Evolutionary conservation across 2,113 vertebrate genomes (phyloP), one percentile per base, ranked within the genome.

Genomic region (Myodes glareolus): DNA sequence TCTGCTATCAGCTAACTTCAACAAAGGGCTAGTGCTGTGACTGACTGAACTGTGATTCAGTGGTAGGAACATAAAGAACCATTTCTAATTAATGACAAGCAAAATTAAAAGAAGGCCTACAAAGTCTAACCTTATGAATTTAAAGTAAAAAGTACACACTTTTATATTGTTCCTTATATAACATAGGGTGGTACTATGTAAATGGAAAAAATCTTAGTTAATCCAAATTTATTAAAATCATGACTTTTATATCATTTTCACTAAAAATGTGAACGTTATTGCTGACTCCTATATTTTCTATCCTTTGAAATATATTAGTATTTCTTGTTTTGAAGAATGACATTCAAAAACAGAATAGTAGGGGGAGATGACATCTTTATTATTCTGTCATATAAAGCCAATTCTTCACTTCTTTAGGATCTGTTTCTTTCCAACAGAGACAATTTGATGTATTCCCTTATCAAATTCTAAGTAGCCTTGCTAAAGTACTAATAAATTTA

Each of bases 381-480:
- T 99, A 98, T 90, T 97, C 96, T 98, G 98, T 98, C 98, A 97
- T 78, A 94, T 97, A 95, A 97, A 98, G 97, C 97, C 96, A 29
- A 97, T 98, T 94, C 94, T 98, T 98, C 81, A 97, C 81, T 91
- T 97, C 97, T 97, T 98, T 96, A 98, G 98, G 97, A 95, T 97
- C 98, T 97, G 70, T 97, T 98, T 98, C 97, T 98, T 98, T 96
- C 97, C 65, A 96, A 98, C 98, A 98, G 68, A 98, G 98, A 98
- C 98, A 98, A 97, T 90, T 96, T 98, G 98, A 98, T 97, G 91
- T 97, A 97, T 97, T 98, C 97, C 98, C 95, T 98, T 98, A 98
- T 98, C 97, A 98, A 98, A 98, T 98, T 98, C 97, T 97, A 98
- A 98, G 97, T 97, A 98, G 96, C 98, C 97, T 98, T 95, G 97